phyloP scores from a whole-genome alignment of 2,888 invertebrate species.

The Caenorhabditis sp. region DNA sequence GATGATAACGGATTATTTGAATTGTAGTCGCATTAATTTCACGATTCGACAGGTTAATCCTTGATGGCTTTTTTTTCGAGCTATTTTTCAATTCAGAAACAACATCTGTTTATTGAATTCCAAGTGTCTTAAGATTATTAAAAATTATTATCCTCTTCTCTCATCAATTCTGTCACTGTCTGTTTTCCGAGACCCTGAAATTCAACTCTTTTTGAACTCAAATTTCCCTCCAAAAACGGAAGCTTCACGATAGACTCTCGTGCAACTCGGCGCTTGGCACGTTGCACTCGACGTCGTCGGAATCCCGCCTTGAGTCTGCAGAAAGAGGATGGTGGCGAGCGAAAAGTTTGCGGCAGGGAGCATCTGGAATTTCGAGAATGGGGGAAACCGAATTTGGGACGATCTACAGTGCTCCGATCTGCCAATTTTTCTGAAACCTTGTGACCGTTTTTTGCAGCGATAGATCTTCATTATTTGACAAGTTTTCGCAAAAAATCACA shows the following conservation, averaged over 20 bases:
- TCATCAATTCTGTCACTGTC: too few relatives aligned
- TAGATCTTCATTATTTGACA: too few relatives aligned
- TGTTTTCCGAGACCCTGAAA: too few relatives aligned
- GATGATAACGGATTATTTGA: conserved; percentile 86
- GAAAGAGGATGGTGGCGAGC: too few relatives aligned
- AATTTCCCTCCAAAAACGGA: not conserved
- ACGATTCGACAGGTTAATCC: conserved; percentile 95
- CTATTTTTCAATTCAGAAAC: not conserved
- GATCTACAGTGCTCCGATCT: too few relatives aligned
- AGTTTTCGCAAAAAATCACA: too few relatives aligned
- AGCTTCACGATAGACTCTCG: not conserved
- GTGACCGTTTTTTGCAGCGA: too few relatives aligned
- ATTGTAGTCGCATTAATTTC: conserved; percentile 91
- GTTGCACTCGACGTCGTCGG: not conserved
- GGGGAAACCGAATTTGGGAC: too few relatives aligned
- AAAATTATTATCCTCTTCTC: not conserved
- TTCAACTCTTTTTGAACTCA: not conserved
- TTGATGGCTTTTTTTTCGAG: conserved; percentile 8
- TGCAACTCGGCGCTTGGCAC: not conserved
- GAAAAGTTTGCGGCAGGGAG: too few relatives aligned
- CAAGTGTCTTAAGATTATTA: not conserved
- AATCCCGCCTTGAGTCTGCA: not conserved
- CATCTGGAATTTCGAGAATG: too few relatives aligned
- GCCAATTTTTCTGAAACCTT: too few relatives aligned
- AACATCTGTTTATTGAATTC: not conserved